These are phyloP conservation scores for Nannobrachium achirus DNA, from an alignment of 2,113 vertebrate genomes.

Conservation along the genomic window DNA sequence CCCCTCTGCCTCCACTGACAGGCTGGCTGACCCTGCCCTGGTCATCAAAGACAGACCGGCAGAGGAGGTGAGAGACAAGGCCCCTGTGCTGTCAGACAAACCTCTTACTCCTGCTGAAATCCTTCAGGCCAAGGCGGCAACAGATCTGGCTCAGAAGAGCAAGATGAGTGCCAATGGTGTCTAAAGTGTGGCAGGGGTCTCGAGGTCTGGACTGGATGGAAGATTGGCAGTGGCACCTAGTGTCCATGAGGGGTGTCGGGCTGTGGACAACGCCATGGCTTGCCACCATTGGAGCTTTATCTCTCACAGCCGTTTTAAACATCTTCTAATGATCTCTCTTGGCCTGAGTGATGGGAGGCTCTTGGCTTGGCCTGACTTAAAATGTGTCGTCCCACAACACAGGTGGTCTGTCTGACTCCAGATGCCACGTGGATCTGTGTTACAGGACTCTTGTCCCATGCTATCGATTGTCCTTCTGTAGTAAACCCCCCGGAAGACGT, in stretches of 20 bases:
- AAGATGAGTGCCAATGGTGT: constrained; percentile 81
- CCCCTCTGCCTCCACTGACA: constrained; percentile 67
- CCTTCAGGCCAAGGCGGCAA: constrained; percentile 77
- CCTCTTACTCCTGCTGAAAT: constrained; percentile 71
- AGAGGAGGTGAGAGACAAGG: constrained; percentile 71
- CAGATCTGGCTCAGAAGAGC: constrained; percentile 75
- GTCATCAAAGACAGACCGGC: constrained; percentile 83
- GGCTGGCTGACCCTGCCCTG: constrained; percentile 80
- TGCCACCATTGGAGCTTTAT: background rate
- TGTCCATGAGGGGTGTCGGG: background rate
- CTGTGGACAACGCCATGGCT: constrained; percentile 6
- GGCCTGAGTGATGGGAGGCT: constrained; percentile 1
- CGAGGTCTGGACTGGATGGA: constrained; percentile 12
- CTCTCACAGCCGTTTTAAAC: background rate
- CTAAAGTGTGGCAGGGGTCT: constrained; percentile 49
- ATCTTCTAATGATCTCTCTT: background rate
- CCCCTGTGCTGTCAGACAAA: constrained; percentile 64
- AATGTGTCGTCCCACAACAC: too few relatives aligned
- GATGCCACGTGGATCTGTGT: too few relatives aligned
- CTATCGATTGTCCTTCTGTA: background rate
- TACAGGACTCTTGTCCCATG: background rate
- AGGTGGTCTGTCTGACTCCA: too few relatives aligned
- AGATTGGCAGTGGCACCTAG: background rate
- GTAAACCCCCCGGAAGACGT: too few relatives aligned
- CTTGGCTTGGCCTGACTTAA: background rate